These are phyloP conservation scores for Chrysolina oricalcia DNA, from an alignment of 2,888 invertebrate species.

Conservation along the genomic window DNA sequence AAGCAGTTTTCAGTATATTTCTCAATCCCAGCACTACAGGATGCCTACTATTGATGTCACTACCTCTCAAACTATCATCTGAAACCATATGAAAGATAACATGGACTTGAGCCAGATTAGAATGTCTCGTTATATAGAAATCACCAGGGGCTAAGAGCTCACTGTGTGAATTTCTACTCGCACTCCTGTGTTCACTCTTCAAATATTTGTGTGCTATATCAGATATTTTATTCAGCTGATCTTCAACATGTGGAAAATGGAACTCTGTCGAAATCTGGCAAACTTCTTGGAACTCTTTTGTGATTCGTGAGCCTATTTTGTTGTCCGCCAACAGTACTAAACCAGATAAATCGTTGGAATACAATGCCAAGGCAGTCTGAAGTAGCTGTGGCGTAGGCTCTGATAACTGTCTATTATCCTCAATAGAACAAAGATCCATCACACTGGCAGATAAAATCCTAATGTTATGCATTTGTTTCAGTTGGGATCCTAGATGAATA, in stretches of 20 bases:
- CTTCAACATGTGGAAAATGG: constrained; percentile 91
- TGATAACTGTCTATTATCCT: constrained; percentile 66
- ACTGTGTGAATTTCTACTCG: constrained; percentile 66
- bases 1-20: constrained; percentile 96
- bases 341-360: constrained; percentile 92
- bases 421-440: constrained; percentile 83
- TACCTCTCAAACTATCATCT: constrained; percentile 80
- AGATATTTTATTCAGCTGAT: constrained; percentile 85
- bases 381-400: constrained; percentile 85
- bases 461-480: constrained; percentile 99
- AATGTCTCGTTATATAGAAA: constrained; percentile 90
- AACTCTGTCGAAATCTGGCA: constrained; percentile 92
- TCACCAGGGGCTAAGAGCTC: constrained; percentile 86
- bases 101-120: constrained; percentile 95
- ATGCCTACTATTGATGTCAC: constrained; percentile 96
- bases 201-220: constrained; percentile 63
- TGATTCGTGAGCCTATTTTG: constrained; percentile 69
- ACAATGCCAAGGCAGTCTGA: constrained; percentile 94
- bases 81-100: constrained; percentile 96
- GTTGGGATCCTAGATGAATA: constrained; percentile 96
- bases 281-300: constrained; percentile 78
- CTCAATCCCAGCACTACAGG: constrained; percentile 94
- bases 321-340: constrained; percentile 86
- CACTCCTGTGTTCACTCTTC: constrained; percentile 57
- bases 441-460: constrained; percentile 90